Conservation (phyloP, 1,140 invertebrate species). For the Propsilocerus akamusi region DNA sequence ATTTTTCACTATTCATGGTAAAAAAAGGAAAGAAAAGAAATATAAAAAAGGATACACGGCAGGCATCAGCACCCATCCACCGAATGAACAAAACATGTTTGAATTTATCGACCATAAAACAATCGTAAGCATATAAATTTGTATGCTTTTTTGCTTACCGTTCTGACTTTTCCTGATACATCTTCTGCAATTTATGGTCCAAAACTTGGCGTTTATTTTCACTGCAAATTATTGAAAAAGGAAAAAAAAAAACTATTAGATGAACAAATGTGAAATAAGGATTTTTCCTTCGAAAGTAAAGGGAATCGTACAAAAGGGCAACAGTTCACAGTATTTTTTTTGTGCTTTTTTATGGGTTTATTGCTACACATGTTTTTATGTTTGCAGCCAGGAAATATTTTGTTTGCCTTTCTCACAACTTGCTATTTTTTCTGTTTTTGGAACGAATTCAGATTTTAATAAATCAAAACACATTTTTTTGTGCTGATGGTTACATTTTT, state of each 20-base stretch:
- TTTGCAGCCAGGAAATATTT: too few relatives aligned
- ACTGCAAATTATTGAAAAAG: constrained; percentile 11
- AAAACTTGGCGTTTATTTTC: constrained; percentile 21
- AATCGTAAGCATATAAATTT: constrained; percentile 2
- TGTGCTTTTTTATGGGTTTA: too few relatives aligned
- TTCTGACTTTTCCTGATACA: constrained; percentile 19
- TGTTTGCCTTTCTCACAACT: too few relatives aligned
- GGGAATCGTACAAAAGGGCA: too few relatives aligned
- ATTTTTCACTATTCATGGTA: constrained; percentile 14
- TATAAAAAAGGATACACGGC: background rate
- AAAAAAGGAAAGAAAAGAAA: background rate
- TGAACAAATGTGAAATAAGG: too few relatives aligned
- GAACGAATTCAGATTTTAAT: constrained; percentile 1
- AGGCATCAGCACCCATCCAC: too few relatives aligned
- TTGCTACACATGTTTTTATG: too few relatives aligned
- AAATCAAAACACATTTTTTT: background rate
- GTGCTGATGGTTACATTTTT: background rate
- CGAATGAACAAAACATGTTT: too few relatives aligned
- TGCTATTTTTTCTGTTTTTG: too few relatives aligned
- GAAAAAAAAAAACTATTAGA: too few relatives aligned
- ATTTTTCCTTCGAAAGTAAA: too few relatives aligned
- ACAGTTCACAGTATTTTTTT: too few relatives aligned
- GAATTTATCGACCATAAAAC: constrained; percentile 3
- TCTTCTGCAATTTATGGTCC: constrained; percentile 20
- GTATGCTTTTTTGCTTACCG: constrained; percentile 15